Percentiles rank a stretch among this genome's conserved stretches.
Conservation (phyloP, 2,888 invertebrate species). For the Ferrisia virgata region DNA sequence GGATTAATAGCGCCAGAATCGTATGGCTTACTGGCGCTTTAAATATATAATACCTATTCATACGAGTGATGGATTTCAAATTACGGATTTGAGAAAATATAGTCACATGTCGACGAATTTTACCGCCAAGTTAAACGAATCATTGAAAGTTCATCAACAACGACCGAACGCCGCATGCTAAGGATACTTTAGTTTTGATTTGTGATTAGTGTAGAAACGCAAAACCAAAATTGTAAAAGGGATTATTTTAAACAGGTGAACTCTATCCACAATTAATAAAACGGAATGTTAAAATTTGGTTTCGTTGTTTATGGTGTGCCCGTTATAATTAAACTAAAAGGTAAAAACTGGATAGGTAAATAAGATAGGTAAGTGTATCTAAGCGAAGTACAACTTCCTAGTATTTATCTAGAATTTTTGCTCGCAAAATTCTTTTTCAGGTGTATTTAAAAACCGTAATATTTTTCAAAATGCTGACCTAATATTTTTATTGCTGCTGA, state of each 20-base stretch:
- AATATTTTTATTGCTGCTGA: too few species aligned
- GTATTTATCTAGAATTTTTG: too few species aligned
- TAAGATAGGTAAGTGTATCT: too few species aligned
- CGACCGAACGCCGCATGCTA: neutral
- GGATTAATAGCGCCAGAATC: too few species aligned
- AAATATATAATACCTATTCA: neutral
- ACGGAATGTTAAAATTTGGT: too few species aligned
- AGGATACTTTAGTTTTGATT: neutral
- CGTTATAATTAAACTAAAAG: too few species aligned
- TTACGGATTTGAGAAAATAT: neutral
- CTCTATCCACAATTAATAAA: neutral
- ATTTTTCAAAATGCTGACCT: too few species aligned
- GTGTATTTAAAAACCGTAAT: too few species aligned
- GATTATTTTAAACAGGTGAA: neutral
- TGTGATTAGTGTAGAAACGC: neutral
- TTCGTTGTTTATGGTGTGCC: too few species aligned
- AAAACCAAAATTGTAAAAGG: neutral
- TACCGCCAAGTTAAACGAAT: neutral
- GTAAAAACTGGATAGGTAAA: too few species aligned
- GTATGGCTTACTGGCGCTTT: neutral
- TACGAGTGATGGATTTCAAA: neutral
- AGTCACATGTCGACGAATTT: neutral
- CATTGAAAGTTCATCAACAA: neutral
- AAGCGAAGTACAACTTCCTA: too few species aligned
- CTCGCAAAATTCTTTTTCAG: too few species aligned